Evolutionary conservation across 2,113 vertebrate genomes (phyloP).

Genomic region (Amphiprion percula): DNA sequence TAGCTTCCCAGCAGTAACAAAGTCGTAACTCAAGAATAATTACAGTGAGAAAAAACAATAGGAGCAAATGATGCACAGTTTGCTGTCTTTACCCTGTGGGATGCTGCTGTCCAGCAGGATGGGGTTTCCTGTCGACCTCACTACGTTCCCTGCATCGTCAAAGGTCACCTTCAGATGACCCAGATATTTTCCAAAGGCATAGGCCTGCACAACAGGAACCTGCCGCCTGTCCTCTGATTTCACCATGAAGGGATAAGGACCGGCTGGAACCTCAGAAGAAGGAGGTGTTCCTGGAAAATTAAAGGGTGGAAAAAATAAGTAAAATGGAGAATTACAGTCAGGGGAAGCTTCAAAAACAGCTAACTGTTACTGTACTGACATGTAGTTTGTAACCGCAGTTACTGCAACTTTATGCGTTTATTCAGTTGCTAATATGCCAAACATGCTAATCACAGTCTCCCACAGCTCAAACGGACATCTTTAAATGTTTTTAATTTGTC

Average conservation of each 20-base stretch:
- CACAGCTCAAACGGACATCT: no score
- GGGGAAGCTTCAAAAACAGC: not conserved
- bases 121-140: constrained; percentile 90
- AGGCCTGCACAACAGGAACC: constrained; percentile 95
- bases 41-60: not conserved
- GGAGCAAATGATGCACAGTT: not conserved
- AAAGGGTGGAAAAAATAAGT: not conserved
- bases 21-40: not conserved
- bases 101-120: constrained; percentile 89
- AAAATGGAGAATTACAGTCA: no score
- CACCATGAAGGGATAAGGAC: constrained; percentile 90
- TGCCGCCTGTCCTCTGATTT: constrained; percentile 83
- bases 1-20: not conserved
- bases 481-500: no score
- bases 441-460: no score
- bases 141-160: constrained; percentile 87
- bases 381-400: no score
- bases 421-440: no score
- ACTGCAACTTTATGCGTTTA: no score
- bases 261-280: constrained; percentile 87
- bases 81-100: constrained; percentile 84
- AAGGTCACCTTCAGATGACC: constrained; percentile 91
- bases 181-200: constrained; percentile 95
- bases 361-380: no score
- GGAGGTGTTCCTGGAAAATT: constrained; percentile 83